Percentiles rank a stretch among this genome's conserved stretches.
These are phyloP conservation scores for Eira barbara DNA, from an alignment of 2,113 vertebrate genomes.

Conservation along the genomic window DNA sequence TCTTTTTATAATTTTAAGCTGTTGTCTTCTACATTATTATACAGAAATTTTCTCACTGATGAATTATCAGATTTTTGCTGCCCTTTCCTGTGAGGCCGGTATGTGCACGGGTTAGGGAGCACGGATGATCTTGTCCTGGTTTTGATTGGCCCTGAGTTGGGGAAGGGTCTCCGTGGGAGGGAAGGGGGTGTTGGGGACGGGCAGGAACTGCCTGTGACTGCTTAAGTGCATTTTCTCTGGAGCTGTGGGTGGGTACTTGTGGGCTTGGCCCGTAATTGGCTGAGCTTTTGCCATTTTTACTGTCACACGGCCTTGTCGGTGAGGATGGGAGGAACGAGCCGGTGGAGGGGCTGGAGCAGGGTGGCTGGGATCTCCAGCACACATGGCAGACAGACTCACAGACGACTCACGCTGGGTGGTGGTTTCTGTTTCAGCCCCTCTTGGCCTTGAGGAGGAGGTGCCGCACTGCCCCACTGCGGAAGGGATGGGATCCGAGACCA, in stretches of 20 bases:
- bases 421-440: background rate
- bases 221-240: background rate
- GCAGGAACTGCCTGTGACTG: background rate
- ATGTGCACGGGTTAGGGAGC: background rate
- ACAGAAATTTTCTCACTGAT: background rate
- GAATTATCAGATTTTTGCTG: background rate
- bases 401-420: fast-evolving
- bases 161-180: background rate
- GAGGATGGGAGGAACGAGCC: background rate
- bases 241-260: background rate
- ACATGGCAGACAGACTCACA: background rate
- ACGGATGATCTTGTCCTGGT: background rate
- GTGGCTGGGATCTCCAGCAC: background rate
- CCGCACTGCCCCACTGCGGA: fast-evolving
- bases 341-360: too few species aligned
- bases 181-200: too few species aligned
- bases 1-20: background rate
- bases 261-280: background rate
- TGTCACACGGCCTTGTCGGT: background rate
- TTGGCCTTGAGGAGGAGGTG: slow-evolving; percentile 6
- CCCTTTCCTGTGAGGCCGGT: background rate
- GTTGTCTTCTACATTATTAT: background rate
- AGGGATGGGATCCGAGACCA: slow-evolving; percentile 96
- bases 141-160: background rate
- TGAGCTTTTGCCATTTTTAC: background rate